Evolutionary conservation across 2,888 invertebrate species (phyloP).

Genomic region (Rhamphomyia laevipes): DNA sequence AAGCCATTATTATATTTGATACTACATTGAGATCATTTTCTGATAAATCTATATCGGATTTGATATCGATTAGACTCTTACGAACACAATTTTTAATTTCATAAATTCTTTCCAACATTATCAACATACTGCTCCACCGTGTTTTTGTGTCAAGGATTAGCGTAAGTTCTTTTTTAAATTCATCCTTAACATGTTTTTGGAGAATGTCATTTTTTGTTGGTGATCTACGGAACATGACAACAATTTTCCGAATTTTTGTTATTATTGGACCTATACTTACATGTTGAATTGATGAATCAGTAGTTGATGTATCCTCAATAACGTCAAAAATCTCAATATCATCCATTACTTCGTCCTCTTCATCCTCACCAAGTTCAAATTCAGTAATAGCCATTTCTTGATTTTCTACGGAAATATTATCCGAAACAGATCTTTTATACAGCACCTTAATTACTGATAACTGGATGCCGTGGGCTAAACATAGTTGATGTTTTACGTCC

Average conservation of each 20-base stretch:
- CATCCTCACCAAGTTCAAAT: too few relatives aligned
- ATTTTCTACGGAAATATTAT: background rate
- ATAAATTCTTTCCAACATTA: conserved; percentile 12
- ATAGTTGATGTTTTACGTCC: background rate
- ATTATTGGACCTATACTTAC: background rate
- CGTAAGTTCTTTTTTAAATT: conserved; percentile 9
- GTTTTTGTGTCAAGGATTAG: conserved; percentile 12
- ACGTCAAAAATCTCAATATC: too few relatives aligned
- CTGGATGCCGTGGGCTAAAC: background rate
- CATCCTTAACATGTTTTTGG: conserved; percentile 6
- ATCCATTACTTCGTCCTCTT: too few relatives aligned
- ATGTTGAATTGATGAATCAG: background rate
- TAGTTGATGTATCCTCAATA: too few relatives aligned
- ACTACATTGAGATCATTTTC: background rate
- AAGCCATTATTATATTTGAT: background rate
- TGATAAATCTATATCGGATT: conserved; percentile 7
- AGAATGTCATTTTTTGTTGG: conserved; percentile 7
- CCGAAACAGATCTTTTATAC: background rate
- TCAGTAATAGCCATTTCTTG: background rate
- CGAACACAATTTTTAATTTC: conserved; percentile 14
- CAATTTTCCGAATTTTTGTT: conserved; percentile 1
- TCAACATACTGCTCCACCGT: conserved; percentile 10
- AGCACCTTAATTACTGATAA: background rate
- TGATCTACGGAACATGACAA: background rate
- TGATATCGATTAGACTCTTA: conserved; percentile 16